A percentile compares a stretch with the other conserved stretches of the same genome.
Conservation (phyloP, 2,888 invertebrate species). For the Heteromurus nitidus region DNA sequence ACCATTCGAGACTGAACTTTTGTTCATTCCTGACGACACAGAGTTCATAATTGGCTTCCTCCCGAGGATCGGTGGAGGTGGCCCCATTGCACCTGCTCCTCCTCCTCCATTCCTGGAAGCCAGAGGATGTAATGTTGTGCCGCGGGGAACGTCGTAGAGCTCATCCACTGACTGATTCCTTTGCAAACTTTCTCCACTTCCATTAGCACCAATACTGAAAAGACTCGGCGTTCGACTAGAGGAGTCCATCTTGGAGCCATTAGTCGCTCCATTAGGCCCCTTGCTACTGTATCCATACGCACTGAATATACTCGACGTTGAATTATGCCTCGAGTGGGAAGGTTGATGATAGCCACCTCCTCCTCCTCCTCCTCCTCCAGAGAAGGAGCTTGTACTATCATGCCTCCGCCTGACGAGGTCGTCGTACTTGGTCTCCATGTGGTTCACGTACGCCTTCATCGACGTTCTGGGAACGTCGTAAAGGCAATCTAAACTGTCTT, state of each 20-base stretch:
- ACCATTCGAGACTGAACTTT: constrained; percentile 23
- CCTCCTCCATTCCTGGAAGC: too few relatives aligned
- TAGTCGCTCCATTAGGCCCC: not conserved
- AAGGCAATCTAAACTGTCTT: constrained; percentile 66
- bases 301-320: constrained; percentile 61
- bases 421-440: constrained; percentile 70
- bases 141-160: constrained; percentile 67
- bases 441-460: constrained; percentile 65
- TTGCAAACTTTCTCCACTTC: constrained; percentile 15
- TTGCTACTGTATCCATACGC: constrained; percentile 60
- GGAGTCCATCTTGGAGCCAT: too few relatives aligned
- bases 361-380: constrained; percentile 17
- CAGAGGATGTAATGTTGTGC: constrained; percentile 24
- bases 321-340: constrained; percentile 47
- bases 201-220: constrained; percentile 33
- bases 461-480: constrained; percentile 67
- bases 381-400: constrained; percentile 12
- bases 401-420: constrained; percentile 47
- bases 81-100: not conserved
- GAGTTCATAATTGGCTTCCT: not conserved
- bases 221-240: too few relatives aligned
- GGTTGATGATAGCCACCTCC: constrained; percentile 7
- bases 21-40: not conserved
- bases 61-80: not conserved
- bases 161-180: constrained; percentile 26